Percentiles rank a stretch among this genome's conserved stretches.
Evolutionary conservation across 53 echinoderm and acorn worm species (phyloP).

Genomic region (Pentamera pediparva): DNA sequence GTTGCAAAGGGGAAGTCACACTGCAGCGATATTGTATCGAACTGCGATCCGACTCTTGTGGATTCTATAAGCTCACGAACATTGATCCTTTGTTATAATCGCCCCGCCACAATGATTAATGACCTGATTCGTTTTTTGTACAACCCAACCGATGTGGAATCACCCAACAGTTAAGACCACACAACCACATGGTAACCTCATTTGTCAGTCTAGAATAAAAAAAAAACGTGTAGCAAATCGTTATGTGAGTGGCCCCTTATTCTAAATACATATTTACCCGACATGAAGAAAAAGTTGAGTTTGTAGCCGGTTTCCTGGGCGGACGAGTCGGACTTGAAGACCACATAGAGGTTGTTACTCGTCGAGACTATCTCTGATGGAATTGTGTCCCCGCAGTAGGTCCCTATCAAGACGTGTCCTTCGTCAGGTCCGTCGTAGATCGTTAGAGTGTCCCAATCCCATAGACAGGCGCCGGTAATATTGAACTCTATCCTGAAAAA

Average conservation of each 20-base stretch:
- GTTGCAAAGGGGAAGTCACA: too few species aligned
- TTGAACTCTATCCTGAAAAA: slow-evolving; percentile 45
- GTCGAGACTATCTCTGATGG: slow-evolving; percentile 25
- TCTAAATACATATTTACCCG: background rate
- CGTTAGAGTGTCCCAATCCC: slow-evolving; percentile 55
- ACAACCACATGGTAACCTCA: too few species aligned
- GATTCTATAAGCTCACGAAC: too few species aligned
- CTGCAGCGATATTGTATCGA: too few species aligned
- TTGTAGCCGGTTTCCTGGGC: slow-evolving; percentile 27
- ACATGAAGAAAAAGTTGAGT: slow-evolving; percentile 15
- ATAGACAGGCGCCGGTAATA: slow-evolving; percentile 25
- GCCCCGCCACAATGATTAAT: too few species aligned
- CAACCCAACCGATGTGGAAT: too few species aligned
- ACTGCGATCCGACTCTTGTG: too few species aligned
- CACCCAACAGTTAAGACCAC: too few species aligned
- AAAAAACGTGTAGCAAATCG: background rate
- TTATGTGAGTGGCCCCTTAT: background rate
- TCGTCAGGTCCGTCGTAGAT: slow-evolving; percentile 66
- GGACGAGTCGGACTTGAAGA: slow-evolving; percentile 42
- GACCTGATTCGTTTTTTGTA: too few species aligned
- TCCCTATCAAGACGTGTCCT: slow-evolving; percentile 10
- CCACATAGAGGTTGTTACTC: slow-evolving; percentile 8
- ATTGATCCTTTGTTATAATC: too few species aligned
- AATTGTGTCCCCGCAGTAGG: slow-evolving; percentile 48
- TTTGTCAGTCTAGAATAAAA: too few species aligned